Evolutionary conservation across 2,888 invertebrate species (phyloP), one percentile per base, ranked within the genome.

Genomic region (Pelosia muscerda): DNA sequence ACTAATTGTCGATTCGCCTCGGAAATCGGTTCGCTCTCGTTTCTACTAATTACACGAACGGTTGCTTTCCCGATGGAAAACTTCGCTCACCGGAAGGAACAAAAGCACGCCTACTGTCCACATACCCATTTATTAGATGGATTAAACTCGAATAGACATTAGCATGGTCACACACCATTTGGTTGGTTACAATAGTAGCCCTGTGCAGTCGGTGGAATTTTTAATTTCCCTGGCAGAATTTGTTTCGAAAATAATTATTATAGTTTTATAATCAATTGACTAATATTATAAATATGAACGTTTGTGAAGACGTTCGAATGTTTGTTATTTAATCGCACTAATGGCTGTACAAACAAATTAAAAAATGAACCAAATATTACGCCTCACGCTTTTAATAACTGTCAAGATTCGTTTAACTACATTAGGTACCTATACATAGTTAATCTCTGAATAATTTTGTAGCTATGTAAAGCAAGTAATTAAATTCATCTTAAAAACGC

Each of bases 11-110:
- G 90, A 88, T 90, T 88, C 90, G 90, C 86, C 89, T 92, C 92
- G 90, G 90, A 92, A 92, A 91, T 92, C 92, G 92, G 91, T 92
- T 93, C 92, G 93, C 92, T 94, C 92, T 93, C 93, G 92, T 91
- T 93, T 93, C 93, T 89, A 87, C 85, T 92, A 93, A 93, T 93
- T 93, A 91, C 90, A 86, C 85, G 87, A 88, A 82, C 83, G 77
- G 84, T 87, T 90, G 91, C 91, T 92, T 94, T 93, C 92, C 89
- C 91, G 86, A 86, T 88, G 91, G 88, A 90, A 90, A 81, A 88
- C 87, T 85, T 85, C 85, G 85, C 59, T 38, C 58, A 56, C 65
- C 82, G 90, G 89, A 89, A 88, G 88, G 81, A 86, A 83, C 82
- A 67, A 57, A 73, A 63, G 56, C 23, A 77, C 72, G 59, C 71